A percentile compares a stretch with the other conserved stretches of the same genome.
Evolutionary conservation across 2,888 invertebrate species (phyloP).

Genomic region (Pycnomerus fuliginosus): DNA sequence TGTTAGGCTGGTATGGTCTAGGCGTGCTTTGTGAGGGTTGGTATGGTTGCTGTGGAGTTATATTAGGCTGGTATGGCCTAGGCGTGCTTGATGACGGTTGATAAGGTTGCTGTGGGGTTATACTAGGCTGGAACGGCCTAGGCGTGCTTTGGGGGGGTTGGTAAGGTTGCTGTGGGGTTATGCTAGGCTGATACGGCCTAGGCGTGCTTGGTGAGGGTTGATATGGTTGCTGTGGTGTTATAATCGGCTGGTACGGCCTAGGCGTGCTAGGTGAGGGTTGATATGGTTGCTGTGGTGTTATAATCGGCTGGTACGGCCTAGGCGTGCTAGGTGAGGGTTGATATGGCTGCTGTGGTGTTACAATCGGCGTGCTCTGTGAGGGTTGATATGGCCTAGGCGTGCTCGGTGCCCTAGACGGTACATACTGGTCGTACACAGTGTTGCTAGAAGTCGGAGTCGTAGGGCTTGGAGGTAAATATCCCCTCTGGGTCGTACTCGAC

Average conservation of each 20-base stretch:
- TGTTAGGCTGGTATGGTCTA: slow-evolving; percentile 9
- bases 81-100: slow-evolving; percentile 22
- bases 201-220: slow-evolving; percentile 2
- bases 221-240: slow-evolving; percentile 25
- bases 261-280: slow-evolving; percentile 18
- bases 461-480: slow-evolving; percentile 33
- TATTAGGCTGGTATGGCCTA: slow-evolving; percentile 26
- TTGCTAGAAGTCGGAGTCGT: slow-evolving; percentile 34
- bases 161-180: slow-evolving; percentile 8
- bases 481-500: slow-evolving; percentile 14
- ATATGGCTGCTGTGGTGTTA: slow-evolving; percentile 22
- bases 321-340: slow-evolving; percentile 23
- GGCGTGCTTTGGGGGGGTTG: slow-evolving; percentile 18
- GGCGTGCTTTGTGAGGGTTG: slow-evolving; percentile 18
- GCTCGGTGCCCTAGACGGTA: background rate
- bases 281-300: slow-evolving; percentile 8
- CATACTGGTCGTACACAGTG: slow-evolving; percentile 10
- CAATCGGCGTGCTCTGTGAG: too few relatives aligned
- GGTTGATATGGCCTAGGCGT: slow-evolving; percentile 5
- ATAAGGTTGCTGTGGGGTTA: slow-evolving; percentile 21
- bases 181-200: background rate
- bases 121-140: slow-evolving; percentile 17
- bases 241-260: slow-evolving; percentile 9
- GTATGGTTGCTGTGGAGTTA: slow-evolving; percentile 22
- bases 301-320: slow-evolving; percentile 23